Conservation (phyloP, 2,797 vertebrate genomes). For the Amblyopsis hoosieri region DNA sequence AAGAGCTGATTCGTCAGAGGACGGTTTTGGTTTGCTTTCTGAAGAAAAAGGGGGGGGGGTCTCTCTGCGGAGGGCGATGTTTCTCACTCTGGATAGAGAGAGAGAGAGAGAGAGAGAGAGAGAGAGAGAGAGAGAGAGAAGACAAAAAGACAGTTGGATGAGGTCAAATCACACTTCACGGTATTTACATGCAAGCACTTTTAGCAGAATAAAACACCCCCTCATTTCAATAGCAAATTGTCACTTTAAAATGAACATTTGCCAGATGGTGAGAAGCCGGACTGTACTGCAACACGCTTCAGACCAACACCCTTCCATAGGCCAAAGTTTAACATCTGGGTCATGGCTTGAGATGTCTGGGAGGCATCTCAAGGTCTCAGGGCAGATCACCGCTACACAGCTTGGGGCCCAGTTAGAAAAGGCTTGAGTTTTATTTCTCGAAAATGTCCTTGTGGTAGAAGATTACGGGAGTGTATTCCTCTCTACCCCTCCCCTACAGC, state of each 20-base stretch:
- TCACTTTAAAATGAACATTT: background rate
- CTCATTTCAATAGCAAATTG: slow-evolving; percentile 32
- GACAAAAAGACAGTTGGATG: slow-evolving; percentile 25
- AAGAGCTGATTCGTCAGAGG: slow-evolving; percentile 36
- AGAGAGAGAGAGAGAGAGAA: slow-evolving; percentile 10
- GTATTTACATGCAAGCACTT: slow-evolving; percentile 38
- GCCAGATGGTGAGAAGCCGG: slow-evolving; percentile 19
- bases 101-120: slow-evolving; percentile 52
- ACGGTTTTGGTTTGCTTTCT: slow-evolving; percentile 24
- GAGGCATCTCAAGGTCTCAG: slow-evolving; percentile 34
- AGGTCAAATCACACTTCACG: slow-evolving; percentile 53
- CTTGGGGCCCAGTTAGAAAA: background rate
- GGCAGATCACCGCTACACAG: slow-evolving; percentile 30
- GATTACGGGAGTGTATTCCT: too few species aligned
- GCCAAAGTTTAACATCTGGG: slow-evolving; percentile 54
- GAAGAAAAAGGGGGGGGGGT: slow-evolving; percentile 16
- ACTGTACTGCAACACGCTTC: slow-evolving; percentile 24
- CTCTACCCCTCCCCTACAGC: too few species aligned
- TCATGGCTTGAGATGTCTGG: slow-evolving; percentile 59
- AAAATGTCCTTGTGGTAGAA: too few species aligned
- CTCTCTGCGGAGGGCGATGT: slow-evolving; percentile 50
- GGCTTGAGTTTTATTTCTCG: too few species aligned
- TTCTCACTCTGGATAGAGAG: slow-evolving; percentile 62
- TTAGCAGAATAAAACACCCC: slow-evolving; percentile 18
- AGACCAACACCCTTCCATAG: slow-evolving; percentile 54